A percentile compares a stretch with the other conserved stretches of the same genome.
Evolutionary conservation across 2,113 vertebrate genomes (phyloP).

Genomic region (Thalassoma bifasciatum): DNA sequence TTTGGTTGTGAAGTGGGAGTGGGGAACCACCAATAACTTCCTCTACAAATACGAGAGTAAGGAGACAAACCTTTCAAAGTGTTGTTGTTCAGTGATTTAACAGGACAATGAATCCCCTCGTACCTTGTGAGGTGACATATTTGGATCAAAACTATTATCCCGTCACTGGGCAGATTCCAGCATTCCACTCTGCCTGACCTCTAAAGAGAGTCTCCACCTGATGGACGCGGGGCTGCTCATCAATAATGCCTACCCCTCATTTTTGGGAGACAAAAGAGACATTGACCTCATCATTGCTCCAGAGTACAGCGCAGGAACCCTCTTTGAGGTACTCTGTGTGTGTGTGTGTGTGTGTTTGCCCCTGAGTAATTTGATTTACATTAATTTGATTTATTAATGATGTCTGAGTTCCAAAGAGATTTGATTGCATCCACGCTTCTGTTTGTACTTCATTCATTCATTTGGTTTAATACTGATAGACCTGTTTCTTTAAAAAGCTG

Average conservation of each 20-base stretch:
- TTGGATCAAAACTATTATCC: not conserved
- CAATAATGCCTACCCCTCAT: constrained; percentile 65
- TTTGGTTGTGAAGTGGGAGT: constrained; percentile 64
- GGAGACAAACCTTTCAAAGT: not conserved
- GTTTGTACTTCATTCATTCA: too few relatives aligned
- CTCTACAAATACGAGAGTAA: constrained; percentile 67
- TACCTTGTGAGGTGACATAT: too few relatives aligned
- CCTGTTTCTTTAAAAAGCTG: too few relatives aligned
- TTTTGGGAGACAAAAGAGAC: constrained; percentile 71
- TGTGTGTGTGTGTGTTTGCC: not conserved
- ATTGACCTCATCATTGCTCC: constrained; percentile 69
- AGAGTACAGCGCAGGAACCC: constrained; percentile 66
- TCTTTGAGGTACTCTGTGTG: constrained; percentile 59
- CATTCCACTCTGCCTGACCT: constrained; percentile 41
- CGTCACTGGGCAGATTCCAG: constrained; percentile 36
- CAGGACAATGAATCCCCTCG: not conserved
- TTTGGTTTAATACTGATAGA: too few relatives aligned
- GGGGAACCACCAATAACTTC: constrained; percentile 72
- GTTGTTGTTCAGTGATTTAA: not conserved
- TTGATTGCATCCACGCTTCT: too few relatives aligned
- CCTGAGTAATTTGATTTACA: too few relatives aligned
- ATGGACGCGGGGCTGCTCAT: constrained; percentile 60
- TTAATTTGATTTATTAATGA: too few relatives aligned
- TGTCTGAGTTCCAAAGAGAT: too few relatives aligned
- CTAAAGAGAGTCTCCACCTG: constrained; percentile 44